Percentiles rank a stretch among this genome's conserved stretches.
These are phyloP conservation scores for Mythimna albipuncta DNA, from an alignment of 2,888 invertebrate genomes.

Conservation along the genomic window DNA sequence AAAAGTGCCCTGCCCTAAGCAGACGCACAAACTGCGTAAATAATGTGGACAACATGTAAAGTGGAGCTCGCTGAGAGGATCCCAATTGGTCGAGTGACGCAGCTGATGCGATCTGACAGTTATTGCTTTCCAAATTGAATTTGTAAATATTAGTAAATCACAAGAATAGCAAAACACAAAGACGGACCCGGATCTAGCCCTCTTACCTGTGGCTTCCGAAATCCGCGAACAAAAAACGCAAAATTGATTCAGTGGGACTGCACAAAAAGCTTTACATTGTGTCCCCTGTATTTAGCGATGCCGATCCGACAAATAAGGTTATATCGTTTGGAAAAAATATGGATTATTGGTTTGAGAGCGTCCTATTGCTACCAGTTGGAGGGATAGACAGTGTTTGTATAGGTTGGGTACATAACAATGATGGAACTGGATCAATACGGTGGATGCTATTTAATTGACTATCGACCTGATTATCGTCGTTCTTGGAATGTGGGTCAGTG, in stretches of 20 bases:
- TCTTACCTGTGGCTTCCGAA: slow-evolving; percentile 90
- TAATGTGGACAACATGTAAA: slow-evolving; percentile 65
- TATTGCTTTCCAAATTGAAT: slow-evolving; percentile 87
- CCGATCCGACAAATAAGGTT: slow-evolving; percentile 87
- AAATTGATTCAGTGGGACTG: slow-evolving; percentile 86
- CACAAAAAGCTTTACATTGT: slow-evolving; percentile 84
- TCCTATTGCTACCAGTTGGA: slow-evolving; percentile 62
- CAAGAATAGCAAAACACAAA: slow-evolving; percentile 81
- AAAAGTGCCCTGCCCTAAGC: slow-evolving; percentile 52
- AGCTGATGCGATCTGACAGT: slow-evolving; percentile 87
- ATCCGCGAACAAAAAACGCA: slow-evolving; percentile 84
- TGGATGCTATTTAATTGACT: slow-evolving; percentile 78
- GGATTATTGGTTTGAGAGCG: slow-evolving; percentile 82
- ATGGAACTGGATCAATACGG: slow-evolving; percentile 69
- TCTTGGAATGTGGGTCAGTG: slow-evolving; percentile 85
- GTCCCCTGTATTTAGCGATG: slow-evolving; percentile 86
- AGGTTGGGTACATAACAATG: slow-evolving; percentile 64
- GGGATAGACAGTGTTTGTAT: slow-evolving; percentile 55
- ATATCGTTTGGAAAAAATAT: slow-evolving; percentile 84
- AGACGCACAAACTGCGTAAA: slow-evolving; percentile 63
- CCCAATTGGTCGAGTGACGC: slow-evolving; percentile 82
- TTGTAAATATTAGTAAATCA: slow-evolving; percentile 87
- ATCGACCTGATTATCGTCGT: slow-evolving; percentile 79
- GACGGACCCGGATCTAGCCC: slow-evolving; percentile 86
- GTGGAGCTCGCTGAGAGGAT: slow-evolving; percentile 68